Evolutionary conservation across 2,888 invertebrate species (phyloP).

Genomic region (Drosophila picticornis): DNA sequence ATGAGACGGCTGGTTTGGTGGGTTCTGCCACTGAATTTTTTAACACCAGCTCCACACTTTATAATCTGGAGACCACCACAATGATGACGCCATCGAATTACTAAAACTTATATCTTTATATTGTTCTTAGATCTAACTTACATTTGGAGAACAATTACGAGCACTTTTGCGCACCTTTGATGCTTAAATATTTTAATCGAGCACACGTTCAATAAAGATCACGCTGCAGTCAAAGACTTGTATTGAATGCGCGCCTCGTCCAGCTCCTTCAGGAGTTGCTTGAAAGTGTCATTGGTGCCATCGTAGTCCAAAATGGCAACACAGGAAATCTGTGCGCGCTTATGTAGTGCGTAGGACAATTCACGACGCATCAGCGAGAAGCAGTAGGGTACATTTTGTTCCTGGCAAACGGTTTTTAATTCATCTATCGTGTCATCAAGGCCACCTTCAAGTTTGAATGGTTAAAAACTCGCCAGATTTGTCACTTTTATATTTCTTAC

Average conservation of each 20-base stretch:
- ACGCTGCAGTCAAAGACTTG: slow-evolving; percentile 48
- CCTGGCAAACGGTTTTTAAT: slow-evolving; percentile 86
- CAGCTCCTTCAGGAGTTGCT: slow-evolving; percentile 67
- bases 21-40: slow-evolving; percentile 62
- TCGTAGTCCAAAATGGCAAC: slow-evolving; percentile 88
- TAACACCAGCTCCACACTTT: slow-evolving; percentile 55
- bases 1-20: slow-evolving; percentile 68
- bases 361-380: slow-evolving; percentile 87
- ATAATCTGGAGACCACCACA: slow-evolving; percentile 57
- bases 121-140: background rate
- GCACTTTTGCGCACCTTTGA: slow-evolving; percentile 49
- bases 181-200: slow-evolving; percentile 1
- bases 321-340: slow-evolving; percentile 88
- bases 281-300: slow-evolving; percentile 86
- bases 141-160: background rate
- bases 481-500: slow-evolving; percentile 38
- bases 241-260: slow-evolving; percentile 60
- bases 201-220: slow-evolving; percentile 54
- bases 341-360: slow-evolving; percentile 87
- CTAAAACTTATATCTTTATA: background rate
- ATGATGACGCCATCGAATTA: slow-evolving; percentile 58
- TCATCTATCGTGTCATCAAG: slow-evolving; percentile 86
- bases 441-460: slow-evolving; percentile 85
- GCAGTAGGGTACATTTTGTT: slow-evolving; percentile 87
- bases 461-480: background rate